A percentile compares a stretch with the other conserved stretches of the same genome.
Conservation (phyloP, 2,797 vertebrate genomes). For the Jordanella pulchra region DNA sequence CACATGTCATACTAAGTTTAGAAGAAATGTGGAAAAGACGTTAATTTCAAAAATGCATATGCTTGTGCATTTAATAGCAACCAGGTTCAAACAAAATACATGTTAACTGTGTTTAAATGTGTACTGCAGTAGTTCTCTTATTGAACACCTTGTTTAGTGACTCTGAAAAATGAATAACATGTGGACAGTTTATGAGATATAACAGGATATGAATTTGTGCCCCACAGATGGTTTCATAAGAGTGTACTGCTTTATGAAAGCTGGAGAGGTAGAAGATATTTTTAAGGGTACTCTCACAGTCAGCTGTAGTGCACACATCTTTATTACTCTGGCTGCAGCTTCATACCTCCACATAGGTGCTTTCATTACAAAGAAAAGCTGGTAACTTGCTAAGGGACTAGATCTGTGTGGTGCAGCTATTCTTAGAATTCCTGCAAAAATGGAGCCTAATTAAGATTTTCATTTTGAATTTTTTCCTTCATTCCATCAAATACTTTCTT, state of each 20-base stretch:
- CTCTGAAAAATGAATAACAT: conserved; percentile 35
- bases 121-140: conserved; percentile 7
- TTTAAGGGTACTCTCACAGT: conserved; percentile 14
- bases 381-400: conserved; percentile 34
- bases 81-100: conserved; percentile 4
- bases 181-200: conserved; percentile 33
- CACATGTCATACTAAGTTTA: too few relatives aligned
- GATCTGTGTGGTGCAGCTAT: conserved; percentile 30
- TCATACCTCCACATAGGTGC: conserved; percentile 8
- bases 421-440: conserved; percentile 25
- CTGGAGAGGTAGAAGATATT: conserved; percentile 26
- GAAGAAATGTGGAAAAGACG: too few relatives aligned
- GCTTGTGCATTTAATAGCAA: not conserved
- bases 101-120: conserved; percentile 20
- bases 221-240: conserved; percentile 30
- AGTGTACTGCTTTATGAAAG: conserved; percentile 18
- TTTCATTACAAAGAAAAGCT: conserved; percentile 5
- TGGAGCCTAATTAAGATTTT: conserved; percentile 67
- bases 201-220: conserved; percentile 34
- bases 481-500: conserved; percentile 35
- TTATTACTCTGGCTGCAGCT: conserved; percentile 37
- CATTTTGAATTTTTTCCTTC: conserved; percentile 40
- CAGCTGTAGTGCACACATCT: conserved; percentile 28
- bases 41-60: too few relatives aligned
- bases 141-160: conserved; percentile 12